These are phyloP conservation scores for Tapirus terrestris DNA, from an alignment of 2,113 vertebrate species.

Conservation along the genomic window DNA sequence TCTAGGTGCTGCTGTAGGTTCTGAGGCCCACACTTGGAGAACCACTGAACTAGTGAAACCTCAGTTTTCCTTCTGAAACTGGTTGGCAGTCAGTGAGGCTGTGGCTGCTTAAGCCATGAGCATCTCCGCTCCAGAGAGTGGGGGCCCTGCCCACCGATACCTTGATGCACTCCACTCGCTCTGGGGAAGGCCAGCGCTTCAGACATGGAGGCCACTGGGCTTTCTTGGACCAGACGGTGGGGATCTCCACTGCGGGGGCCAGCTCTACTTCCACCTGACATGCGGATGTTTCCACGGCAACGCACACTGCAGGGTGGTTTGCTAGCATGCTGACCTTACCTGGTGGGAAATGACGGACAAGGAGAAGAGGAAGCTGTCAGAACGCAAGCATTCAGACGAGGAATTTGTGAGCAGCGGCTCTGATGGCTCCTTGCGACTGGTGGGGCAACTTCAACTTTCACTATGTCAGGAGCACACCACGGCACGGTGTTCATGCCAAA, in stretches of 20 bases:
- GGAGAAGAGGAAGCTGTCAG: not conserved
- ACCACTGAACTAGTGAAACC: accelerated
- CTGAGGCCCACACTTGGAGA: not conserved
- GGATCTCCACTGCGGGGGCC: conserved; percentile 88
- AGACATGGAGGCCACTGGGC: conserved; percentile 88
- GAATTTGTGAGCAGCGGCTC: not conserved
- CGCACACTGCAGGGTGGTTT: conserved; percentile 80
- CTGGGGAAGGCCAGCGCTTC: conserved; percentile 87
- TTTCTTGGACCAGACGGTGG: conserved; percentile 88
- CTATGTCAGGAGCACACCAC: not conserved
- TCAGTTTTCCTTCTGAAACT: accelerated
- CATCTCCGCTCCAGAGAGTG: accelerated
- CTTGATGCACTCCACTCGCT: conserved; percentile 88
- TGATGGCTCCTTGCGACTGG: not conserved
- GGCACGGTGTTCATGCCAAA: not conserved
- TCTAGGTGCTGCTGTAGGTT: accelerated
- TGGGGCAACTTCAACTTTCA: not conserved
- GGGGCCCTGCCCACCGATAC: conserved; percentile 59
- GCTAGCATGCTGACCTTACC: conserved; percentile 87
- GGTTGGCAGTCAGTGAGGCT: accelerated
- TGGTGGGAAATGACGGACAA: conserved; percentile 58
- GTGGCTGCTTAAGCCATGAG: accelerated
- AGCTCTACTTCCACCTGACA: conserved; percentile 89
- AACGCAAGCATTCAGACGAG: not conserved
- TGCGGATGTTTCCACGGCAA: conserved; percentile 88